Conservation (phyloP, 2,113 vertebrate genomes). For the Charadrius vociferus region DNA sequence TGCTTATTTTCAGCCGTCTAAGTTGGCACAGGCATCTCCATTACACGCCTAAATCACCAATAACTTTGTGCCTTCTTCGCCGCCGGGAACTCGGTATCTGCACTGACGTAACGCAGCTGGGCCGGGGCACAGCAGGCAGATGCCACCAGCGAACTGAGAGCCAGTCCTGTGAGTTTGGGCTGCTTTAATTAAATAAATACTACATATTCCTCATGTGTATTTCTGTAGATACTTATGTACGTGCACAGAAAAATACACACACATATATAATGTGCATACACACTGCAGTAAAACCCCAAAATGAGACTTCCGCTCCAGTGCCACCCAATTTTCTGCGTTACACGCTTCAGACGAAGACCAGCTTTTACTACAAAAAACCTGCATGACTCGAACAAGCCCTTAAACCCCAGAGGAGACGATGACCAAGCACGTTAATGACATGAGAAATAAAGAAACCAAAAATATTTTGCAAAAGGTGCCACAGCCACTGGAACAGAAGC, state of each 20-base stretch:
- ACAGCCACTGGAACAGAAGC: neutral
- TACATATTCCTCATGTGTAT: accelerated
- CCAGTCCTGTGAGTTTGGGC: neutral
- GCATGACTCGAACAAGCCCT: neutral
- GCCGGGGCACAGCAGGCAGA: neutral
- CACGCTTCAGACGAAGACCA: neutral
- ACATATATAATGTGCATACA: accelerated
- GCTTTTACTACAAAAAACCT: neutral
- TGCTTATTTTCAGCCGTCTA: neutral
- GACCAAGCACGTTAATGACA: accelerated
- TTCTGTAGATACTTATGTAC: neutral
- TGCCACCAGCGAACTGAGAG: neutral
- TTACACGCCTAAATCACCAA: neutral
- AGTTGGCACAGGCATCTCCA: accelerated
- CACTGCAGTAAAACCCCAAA: neutral
- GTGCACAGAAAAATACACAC: accelerated
- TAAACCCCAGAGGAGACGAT: neutral
- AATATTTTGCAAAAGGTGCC: neutral
- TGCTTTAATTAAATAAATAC: neutral
- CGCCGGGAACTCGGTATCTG: accelerated
- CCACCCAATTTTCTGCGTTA: neutral
- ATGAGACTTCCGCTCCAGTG: neutral
- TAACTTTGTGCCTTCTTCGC: neutral
- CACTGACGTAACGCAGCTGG: neutral
- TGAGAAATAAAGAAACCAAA: neutral